A percentile compares a stretch with the other conserved stretches of the same genome.
Conservation (phyloP, 2,797 vertebrate species). For the Mus caroli region DNA sequence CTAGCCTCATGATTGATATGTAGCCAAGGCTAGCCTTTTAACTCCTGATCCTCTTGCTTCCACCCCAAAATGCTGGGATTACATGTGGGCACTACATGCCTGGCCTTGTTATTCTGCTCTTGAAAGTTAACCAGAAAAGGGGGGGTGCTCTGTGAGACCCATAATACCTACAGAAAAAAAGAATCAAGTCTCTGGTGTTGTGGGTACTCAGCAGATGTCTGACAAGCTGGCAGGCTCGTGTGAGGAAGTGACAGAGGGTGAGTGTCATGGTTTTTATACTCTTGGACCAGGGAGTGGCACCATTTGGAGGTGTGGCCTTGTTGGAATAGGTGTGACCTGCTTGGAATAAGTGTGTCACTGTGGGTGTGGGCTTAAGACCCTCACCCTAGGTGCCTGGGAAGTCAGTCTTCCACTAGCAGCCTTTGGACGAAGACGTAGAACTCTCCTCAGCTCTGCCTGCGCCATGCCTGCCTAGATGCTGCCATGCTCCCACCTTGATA, state of each 20-base stretch:
- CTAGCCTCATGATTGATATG: background rate
- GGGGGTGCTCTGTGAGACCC: background rate
- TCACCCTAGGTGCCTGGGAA: no score
- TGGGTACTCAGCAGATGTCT: background rate
- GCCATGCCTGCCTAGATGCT: no score
- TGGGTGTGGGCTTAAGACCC: no score
- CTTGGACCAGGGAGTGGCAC: no score
- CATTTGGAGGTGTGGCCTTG: no score
- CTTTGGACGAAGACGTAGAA: no score
- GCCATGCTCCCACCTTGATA: no score
- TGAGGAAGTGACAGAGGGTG: background rate
- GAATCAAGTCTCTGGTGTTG: background rate
- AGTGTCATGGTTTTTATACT: no score
- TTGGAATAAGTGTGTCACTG: no score
- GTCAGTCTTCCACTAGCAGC: no score
- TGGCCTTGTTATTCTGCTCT: background rate
- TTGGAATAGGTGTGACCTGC: no score
- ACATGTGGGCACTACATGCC: background rate
- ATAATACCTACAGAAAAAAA: background rate
- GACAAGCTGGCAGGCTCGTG: background rate
- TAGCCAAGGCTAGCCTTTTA: background rate
- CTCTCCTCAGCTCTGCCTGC: no score
- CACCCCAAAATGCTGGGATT: background rate
- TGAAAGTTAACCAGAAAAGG: background rate
- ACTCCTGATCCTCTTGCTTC: background rate